Conservation (phyloP, 2,113 vertebrate genomes). For the Syrrhaptes paradoxus region DNA sequence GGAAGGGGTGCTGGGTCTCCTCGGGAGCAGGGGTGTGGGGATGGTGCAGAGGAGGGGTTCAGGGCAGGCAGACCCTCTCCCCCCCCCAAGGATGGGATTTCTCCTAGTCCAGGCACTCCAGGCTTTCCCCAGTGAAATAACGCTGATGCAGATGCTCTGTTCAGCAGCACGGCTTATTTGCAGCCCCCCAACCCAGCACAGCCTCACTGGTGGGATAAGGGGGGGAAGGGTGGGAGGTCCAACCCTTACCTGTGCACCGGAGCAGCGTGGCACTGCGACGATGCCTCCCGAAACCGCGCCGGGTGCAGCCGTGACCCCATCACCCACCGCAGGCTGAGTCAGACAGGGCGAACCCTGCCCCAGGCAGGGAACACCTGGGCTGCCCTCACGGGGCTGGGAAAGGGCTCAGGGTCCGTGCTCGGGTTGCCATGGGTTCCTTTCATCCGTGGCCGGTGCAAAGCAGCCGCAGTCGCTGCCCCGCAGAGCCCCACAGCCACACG, state of each 20-base stretch:
- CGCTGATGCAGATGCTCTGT: fast-evolving
- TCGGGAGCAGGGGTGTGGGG: not conserved
- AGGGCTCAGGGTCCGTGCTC: fast-evolving
- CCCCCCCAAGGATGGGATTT: not conserved
- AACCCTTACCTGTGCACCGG: not conserved
- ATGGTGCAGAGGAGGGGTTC: not conserved
- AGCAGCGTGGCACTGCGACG: not conserved
- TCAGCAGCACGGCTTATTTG: fast-evolving
- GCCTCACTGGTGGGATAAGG: too few relatives aligned
- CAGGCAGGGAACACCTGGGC: not conserved
- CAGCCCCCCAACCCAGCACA: not conserved
- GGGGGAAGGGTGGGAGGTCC: fast-evolving
- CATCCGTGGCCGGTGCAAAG: fast-evolving
- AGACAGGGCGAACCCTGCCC: not conserved
- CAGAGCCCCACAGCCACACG: fast-evolving
- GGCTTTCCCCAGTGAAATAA: not conserved
- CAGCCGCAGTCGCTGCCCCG: fast-evolving
- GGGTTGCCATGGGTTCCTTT: fast-evolving
- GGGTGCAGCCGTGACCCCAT: fast-evolving
- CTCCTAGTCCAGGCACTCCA: not conserved
- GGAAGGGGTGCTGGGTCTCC: not conserved
- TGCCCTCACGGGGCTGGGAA: not conserved
- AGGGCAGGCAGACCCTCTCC: fast-evolving
- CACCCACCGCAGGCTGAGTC: not conserved
- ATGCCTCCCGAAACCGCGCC: fast-evolving